These are phyloP conservation scores for Semnopithecus entellus DNA, from an alignment of 2,113 vertebrate species.

Conservation along the genomic window DNA sequence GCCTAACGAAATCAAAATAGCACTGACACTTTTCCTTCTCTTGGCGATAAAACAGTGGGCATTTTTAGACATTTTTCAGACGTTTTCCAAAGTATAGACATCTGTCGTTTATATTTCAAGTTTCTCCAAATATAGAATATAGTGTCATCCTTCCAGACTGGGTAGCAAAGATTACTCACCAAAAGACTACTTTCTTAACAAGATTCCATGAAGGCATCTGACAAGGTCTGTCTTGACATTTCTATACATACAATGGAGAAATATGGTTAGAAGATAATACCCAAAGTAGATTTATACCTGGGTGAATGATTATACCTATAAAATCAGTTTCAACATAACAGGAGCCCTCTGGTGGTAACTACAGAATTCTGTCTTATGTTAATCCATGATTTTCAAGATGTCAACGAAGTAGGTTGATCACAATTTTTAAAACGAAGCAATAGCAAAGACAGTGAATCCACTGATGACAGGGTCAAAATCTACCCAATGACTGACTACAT, in stretches of 20 bases:
- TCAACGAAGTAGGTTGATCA: background rate
- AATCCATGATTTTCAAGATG: conserved; percentile 33
- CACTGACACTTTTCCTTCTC: background rate
- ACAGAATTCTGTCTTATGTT: background rate
- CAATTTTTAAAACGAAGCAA: conserved; percentile 15
- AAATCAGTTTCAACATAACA: background rate
- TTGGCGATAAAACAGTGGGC: background rate
- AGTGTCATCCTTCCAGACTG: conserved; percentile 28
- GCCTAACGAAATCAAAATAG: conserved; percentile 40
- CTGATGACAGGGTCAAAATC: background rate
- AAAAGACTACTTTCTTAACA: conserved; percentile 21
- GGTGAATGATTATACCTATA: background rate
- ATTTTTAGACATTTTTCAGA: conserved; percentile 60
- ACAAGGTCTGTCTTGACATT: background rate
- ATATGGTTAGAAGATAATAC: background rate
- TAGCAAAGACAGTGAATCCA: background rate
- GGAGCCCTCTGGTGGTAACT: conserved; percentile 8
- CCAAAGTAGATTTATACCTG: background rate
- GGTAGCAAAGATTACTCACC: background rate
- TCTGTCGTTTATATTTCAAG: conserved; percentile 63
- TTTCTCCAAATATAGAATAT: conserved; percentile 48
- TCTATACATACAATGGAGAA: background rate
- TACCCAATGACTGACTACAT: background rate
- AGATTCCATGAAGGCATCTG: background rate
- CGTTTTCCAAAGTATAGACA: conserved; percentile 46